Conservation (phyloP, 2,797 vertebrate species). For the Micrastur ruficollis region DNA sequence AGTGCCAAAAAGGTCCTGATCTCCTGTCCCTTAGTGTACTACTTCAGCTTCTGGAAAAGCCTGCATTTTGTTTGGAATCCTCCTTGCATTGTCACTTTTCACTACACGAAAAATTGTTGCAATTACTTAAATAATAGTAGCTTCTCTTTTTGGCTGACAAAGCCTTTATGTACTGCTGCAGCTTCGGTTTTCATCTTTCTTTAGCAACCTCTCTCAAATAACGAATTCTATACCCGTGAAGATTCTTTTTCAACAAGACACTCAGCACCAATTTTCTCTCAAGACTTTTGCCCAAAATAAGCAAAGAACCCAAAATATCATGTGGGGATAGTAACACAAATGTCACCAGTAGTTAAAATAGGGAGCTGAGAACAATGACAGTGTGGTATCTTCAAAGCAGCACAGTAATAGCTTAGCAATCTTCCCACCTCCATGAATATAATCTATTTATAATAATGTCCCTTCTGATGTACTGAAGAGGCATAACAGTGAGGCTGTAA, state of each 20-base stretch:
- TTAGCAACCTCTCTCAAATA: background rate
- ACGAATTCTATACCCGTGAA: background rate
- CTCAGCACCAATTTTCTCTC: background rate
- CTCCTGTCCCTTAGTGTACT: background rate
- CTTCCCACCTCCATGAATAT: background rate
- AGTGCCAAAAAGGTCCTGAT: background rate
- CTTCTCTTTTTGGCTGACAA: background rate
- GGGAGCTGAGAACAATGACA: background rate
- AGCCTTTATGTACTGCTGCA: background rate
- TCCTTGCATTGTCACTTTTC: background rate
- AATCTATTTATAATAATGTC: constrained; percentile 8
- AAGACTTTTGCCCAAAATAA: background rate
- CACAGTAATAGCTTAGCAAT: constrained; percentile 7
- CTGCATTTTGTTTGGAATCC: background rate
- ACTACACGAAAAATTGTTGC: background rate
- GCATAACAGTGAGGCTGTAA: background rate
- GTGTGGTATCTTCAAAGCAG: background rate
- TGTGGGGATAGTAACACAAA: background rate
- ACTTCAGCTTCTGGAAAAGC: background rate
- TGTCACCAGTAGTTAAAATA: constrained; percentile 3
- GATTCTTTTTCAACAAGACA: background rate
- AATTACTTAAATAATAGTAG: background rate
- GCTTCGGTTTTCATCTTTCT: background rate
- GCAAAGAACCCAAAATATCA: background rate
- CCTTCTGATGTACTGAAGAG: background rate